Evolutionary conservation across 2,888 invertebrate species (phyloP).

Genomic region (Himalopsyche tibetana): DNA sequence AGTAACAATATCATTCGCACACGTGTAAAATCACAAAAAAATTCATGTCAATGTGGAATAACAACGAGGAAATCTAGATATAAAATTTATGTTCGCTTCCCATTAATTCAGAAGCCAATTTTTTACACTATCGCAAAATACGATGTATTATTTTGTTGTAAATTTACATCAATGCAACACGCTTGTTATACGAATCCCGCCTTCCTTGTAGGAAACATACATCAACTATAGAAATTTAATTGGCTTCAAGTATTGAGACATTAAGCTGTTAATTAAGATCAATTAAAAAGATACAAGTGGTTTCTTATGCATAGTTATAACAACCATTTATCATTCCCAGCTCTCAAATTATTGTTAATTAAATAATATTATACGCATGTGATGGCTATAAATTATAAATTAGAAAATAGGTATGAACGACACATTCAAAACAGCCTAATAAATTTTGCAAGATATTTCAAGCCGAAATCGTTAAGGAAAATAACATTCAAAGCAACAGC

Average conservation of each 20-base stretch:
- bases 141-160: too few species aligned
- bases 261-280: constrained; percentile 23
- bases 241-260: constrained; percentile 1
- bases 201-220: constrained; percentile 7
- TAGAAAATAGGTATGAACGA: background rate
- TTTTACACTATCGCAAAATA: too few species aligned
- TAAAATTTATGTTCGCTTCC: too few species aligned
- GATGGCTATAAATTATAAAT: background rate
- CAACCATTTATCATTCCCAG: background rate
- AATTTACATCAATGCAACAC: too few species aligned
- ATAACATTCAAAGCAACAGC: too few species aligned
- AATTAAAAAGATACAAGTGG: constrained; percentile 20
- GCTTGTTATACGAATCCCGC: background rate
- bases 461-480: background rate
- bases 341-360: constrained; percentile 16
- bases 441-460: background rate
- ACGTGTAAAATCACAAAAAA: too few species aligned
- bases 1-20: too few species aligned
- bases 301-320: background rate
- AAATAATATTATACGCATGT: background rate
- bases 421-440: background rate
- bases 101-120: too few species aligned
- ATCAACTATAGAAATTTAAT: constrained; percentile 13
- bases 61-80: too few species aligned
- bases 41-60: too few species aligned